Evolutionary conservation across 2,113 vertebrate species (phyloP), one percentile per base, ranked within the genome.

Genomic region (Lepidothrix coronata): DNA sequence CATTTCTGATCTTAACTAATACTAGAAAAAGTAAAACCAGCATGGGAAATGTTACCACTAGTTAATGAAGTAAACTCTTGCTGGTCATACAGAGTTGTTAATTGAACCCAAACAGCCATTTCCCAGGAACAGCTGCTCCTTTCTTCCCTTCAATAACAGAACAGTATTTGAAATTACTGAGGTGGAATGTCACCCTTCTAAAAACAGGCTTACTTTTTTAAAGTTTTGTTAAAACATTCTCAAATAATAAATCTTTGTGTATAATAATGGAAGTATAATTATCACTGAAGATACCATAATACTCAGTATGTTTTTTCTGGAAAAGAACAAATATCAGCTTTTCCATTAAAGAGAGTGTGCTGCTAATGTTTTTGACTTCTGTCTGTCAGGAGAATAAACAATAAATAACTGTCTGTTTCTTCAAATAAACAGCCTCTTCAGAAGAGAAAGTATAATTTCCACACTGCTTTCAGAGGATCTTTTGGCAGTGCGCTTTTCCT

Each of bases 11-110:
- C 77, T 97, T 97, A 94, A 93, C 94, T 94, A 96, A 97, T 96
- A 94, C 90, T 94, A 95, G 92, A 97, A 96, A 94, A 94, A 97
- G 94, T 93, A 95, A 97, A 98, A 95, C 71, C 74, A 75, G 81
- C 6, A 13, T 95, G 85, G 91, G 93, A 93, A 96, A 97, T 93
- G 39, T 97, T 97, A 95, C 88, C 72, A 62, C 77, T 96, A 93
- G 89, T 96, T 97, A 97, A 98, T 96, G 88, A 95, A 96, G 89
- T 96, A 97, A 97, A 94, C 52, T 92, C 41, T 88, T 85, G 44
- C 55, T 91, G 58, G 93, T 94, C 94, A 76, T 84, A 79, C 39
- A 78, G 75, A 93, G 41, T 81, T 51, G 65, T 93, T 95, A 91
- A 93, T 83, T 0, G 11, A 96, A 81, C 72, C 96, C 93, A 89